These are phyloP conservation scores for Phthorimaea operculella DNA, from an alignment of 1,140 invertebrate genomes.

Conservation along the genomic window DNA sequence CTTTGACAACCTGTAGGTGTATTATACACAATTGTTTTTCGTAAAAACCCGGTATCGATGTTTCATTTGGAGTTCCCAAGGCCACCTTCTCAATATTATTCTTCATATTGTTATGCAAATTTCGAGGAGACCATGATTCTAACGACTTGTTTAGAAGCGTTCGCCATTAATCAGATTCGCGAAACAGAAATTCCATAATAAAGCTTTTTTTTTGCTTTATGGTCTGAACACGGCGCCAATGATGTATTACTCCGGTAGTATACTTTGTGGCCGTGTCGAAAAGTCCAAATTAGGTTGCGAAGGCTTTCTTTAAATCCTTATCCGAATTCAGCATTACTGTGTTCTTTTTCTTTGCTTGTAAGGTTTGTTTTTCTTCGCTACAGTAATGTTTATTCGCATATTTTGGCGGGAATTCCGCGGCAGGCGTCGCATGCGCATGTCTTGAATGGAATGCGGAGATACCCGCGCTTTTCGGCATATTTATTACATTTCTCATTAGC, in stretches of 20 bases:
- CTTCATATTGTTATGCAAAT: slow-evolving; percentile 29
- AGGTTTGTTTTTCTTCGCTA: background rate
- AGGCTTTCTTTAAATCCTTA: background rate
- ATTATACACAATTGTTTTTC: background rate
- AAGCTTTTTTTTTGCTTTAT: slow-evolving; percentile 20
- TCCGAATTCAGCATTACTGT: background rate
- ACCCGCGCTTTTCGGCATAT: slow-evolving; percentile 41
- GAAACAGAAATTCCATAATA: slow-evolving; percentile 29
- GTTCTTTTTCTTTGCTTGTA: background rate
- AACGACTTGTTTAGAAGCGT: slow-evolving; percentile 35
- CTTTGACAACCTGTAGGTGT: background rate
- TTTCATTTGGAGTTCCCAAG: background rate
- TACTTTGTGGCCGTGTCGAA: background rate
- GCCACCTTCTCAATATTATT: background rate
- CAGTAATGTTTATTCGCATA: background rate
- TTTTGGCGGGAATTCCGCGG: slow-evolving; percentile 41
- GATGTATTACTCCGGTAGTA: background rate
- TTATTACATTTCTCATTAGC: slow-evolving; percentile 41
- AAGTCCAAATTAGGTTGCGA: background rate
- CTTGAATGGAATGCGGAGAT: slow-evolving; percentile 55
- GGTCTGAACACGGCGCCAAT: background rate
- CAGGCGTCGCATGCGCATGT: slow-evolving; percentile 27
- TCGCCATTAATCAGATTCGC: slow-evolving; percentile 31
- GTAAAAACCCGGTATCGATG: background rate
- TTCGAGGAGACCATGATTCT: slow-evolving; percentile 24